These are phyloP conservation scores for Spea bombifrons DNA, from an alignment of 2,113 vertebrate genomes.

Conservation along the genomic window DNA sequence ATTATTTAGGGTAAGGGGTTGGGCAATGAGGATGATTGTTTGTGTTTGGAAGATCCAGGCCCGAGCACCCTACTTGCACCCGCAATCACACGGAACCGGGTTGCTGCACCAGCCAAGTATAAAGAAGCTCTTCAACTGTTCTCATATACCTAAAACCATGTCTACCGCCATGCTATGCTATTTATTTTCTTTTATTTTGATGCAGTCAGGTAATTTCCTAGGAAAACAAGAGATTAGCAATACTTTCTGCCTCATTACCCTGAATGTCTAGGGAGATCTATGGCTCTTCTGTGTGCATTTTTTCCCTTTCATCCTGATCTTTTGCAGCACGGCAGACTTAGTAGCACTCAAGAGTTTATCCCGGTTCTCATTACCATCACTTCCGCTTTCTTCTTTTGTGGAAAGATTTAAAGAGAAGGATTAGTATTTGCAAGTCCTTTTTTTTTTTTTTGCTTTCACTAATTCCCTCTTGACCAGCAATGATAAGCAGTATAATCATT, in stretches of 20 bases:
- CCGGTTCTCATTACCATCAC: slow-evolving; percentile 38
- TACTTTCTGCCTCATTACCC: slow-evolving; percentile 47
- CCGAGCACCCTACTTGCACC: no score
- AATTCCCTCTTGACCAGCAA: slow-evolving; percentile 45
- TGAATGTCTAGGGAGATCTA: slow-evolving; percentile 33
- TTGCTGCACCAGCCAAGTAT: slow-evolving; percentile 11
- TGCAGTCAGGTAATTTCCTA: slow-evolving; percentile 18
- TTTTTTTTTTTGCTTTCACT: slow-evolving; percentile 42
- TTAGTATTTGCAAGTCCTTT: slow-evolving; percentile 36
- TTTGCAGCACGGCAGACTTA: slow-evolving; percentile 35
- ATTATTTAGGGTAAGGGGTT: no score
- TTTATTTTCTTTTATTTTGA: slow-evolving; percentile 37
- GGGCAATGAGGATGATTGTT: no score
- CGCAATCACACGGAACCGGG: background rate
- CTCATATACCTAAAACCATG: slow-evolving; percentile 9
- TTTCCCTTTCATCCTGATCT: slow-evolving; percentile 2
- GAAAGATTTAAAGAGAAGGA: slow-evolving; percentile 37
- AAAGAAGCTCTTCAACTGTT: slow-evolving; percentile 7
- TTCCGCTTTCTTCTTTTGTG: slow-evolving; percentile 37
- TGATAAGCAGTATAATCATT: slow-evolving; percentile 32
- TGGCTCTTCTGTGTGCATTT: slow-evolving; percentile 38
- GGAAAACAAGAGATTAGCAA: slow-evolving; percentile 49
- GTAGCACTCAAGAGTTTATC: slow-evolving; percentile 43
- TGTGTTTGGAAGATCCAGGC: no score
- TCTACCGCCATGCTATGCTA: background rate